Evolutionary conservation across 2,797 vertebrate genomes (phyloP).

Genomic region (Arctocebus calabarensis): DNA sequence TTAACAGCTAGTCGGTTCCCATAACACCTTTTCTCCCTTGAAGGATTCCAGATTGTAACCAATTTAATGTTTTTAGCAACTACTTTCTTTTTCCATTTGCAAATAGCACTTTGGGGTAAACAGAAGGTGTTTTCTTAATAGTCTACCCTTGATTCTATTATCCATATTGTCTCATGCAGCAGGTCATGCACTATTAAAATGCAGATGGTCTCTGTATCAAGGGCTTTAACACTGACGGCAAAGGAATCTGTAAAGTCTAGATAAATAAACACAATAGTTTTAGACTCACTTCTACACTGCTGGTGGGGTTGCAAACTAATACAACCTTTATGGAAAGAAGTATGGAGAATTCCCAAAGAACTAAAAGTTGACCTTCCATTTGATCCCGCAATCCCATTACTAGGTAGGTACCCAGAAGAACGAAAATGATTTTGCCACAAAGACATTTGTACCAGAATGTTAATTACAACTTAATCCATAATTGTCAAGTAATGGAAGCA

Average conservation of each 20-base stretch:
- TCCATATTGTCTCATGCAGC: background rate
- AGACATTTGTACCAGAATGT: no score
- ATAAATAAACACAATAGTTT: slow-evolving; percentile 9
- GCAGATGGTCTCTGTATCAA: slow-evolving; percentile 20
- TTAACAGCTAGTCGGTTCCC: slow-evolving; percentile 76
- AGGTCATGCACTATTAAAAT: slow-evolving; percentile 28
- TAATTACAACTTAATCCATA: no score
- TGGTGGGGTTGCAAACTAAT: no score
- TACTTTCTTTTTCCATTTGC: slow-evolving; percentile 80
- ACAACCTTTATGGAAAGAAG: no score
- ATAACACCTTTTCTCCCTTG: slow-evolving; percentile 74
- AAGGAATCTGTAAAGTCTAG: background rate
- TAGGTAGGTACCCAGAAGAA: no score
- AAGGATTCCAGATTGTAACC: slow-evolving; percentile 72
- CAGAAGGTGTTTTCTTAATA: slow-evolving; percentile 61
- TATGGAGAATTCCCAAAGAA: no score
- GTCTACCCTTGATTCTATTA: slow-evolving; percentile 66
- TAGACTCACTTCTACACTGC: background rate
- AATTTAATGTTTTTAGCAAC: slow-evolving; percentile 73
- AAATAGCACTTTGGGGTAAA: slow-evolving; percentile 72
- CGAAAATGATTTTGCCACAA: no score
- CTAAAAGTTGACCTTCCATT: no score
- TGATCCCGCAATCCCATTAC: no score
- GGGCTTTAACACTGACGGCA: background rate
- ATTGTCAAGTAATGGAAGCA: no score